Percentiles rank a stretch among this genome's conserved stretches.
phyloP scores from a whole-genome alignment of 2,113 vertebrate species.

The Tautogolabrus adspersus region DNA sequence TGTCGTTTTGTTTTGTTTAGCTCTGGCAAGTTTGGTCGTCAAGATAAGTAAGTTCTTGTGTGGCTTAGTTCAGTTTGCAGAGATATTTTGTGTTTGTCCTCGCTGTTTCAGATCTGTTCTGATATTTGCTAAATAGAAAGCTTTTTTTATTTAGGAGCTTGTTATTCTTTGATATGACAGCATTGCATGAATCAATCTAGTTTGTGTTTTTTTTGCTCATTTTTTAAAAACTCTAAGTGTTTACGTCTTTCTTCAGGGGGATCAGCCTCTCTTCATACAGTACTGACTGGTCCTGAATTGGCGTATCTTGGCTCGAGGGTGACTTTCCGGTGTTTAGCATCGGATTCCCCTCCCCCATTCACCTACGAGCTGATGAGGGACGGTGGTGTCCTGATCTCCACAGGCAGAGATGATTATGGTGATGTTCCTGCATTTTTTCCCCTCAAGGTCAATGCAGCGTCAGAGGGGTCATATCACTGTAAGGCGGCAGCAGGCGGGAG shows the following conservation, averaged over 20 bases:
- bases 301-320: conserved; percentile 65
- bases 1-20: conserved; percentile 56
- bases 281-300: conserved; percentile 72
- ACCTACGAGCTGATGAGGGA: conserved; percentile 69
- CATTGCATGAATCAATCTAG: not conserved
- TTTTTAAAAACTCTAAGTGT: not conserved
- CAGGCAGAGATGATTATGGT: not conserved
- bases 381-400: not conserved
- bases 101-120: not conserved
- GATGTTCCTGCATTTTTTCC: conserved; percentile 39
- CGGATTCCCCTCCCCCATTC: conserved; percentile 35
- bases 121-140: not conserved
- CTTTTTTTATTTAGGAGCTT: not conserved
- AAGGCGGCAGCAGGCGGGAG: conserved; percentile 22
- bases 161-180: not conserved
- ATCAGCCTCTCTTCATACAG: conserved; percentile 14
- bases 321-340: conserved; percentile 62
- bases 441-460: conserved; percentile 46
- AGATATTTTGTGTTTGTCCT: not conserved
- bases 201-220: not conserved
- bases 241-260: conserved; percentile 54
- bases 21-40: conserved; percentile 51
- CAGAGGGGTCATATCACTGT: conserved; percentile 77
- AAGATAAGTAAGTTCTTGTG: conserved; percentile 64
- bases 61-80: not conserved